Evolutionary conservation across 2,797 vertebrate species (phyloP).

Genomic region (Hydrolagus colliei): DNA sequence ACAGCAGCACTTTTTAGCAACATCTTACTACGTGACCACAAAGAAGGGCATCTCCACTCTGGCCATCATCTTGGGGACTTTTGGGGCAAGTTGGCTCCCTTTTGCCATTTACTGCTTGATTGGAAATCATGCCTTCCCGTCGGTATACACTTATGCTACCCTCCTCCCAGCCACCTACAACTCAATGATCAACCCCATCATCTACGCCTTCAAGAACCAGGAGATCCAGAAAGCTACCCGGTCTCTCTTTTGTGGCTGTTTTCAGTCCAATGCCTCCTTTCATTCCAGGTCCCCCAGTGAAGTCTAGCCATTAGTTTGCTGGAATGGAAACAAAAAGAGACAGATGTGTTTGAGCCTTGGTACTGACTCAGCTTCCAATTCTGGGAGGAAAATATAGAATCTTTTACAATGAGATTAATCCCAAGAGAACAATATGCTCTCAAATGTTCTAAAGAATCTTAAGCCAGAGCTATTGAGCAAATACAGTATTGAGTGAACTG

Average conservation of each 20-base stretch:
- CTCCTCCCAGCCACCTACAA: slow-evolving; percentile 94
- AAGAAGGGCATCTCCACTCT: slow-evolving; percentile 90
- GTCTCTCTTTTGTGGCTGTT: slow-evolving; percentile 87
- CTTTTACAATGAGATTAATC: neutral
- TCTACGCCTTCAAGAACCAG: slow-evolving; percentile 91
- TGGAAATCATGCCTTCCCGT: slow-evolving; percentile 75
- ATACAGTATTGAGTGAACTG: slow-evolving; percentile 55
- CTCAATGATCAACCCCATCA: slow-evolving; percentile 98
- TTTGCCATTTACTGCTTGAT: slow-evolving; percentile 94
- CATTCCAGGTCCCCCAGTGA: slow-evolving; percentile 91
- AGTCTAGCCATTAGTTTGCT: slow-evolving; percentile 57
- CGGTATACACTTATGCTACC: slow-evolving; percentile 89
- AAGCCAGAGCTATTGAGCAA: neutral
- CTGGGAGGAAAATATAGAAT: neutral
- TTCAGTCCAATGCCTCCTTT: slow-evolving; percentile 76
- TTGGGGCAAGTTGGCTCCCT: slow-evolving; percentile 93
- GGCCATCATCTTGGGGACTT: slow-evolving; percentile 91
- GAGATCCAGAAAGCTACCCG: slow-evolving; percentile 92
- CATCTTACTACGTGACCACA: slow-evolving; percentile 84
- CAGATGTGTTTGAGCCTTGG: neutral
- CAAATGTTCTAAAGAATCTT: neutral
- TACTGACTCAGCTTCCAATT: neutral
- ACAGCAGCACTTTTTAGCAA: slow-evolving; percentile 90
- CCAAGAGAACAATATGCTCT: neutral
- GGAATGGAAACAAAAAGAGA: neutral